These are phyloP conservation scores for Plotosus lineatus DNA, from an alignment of 2,113 vertebrate genomes.

Conservation along the genomic window DNA sequence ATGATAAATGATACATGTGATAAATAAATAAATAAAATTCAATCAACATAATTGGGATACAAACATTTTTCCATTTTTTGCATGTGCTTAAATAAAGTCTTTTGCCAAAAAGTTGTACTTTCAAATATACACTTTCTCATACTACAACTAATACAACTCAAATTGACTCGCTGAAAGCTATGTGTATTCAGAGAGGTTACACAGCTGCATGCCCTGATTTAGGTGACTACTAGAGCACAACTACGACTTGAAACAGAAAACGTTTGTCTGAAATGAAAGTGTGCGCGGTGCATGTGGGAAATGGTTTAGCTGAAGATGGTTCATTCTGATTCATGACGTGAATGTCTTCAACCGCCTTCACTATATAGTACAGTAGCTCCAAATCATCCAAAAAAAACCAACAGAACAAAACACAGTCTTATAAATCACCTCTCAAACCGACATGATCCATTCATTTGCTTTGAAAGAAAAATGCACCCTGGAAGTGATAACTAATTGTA, in stretches of 20 bases:
- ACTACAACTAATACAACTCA: background rate
- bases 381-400: background rate
- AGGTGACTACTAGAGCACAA: background rate
- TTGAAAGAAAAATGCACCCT: background rate
- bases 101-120: background rate
- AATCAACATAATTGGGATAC: background rate
- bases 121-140: background rate
- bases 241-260: background rate
- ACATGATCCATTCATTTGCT: background rate
- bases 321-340: background rate
- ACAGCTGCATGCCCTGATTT: background rate
- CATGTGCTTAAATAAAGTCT: background rate
- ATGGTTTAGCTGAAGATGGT: background rate
- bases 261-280: no score
- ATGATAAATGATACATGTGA: background rate
- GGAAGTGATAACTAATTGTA: background rate
- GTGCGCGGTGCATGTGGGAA: background rate
- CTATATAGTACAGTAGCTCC: background rate
- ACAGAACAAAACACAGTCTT: background rate
- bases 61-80: background rate
- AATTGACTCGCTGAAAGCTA: background rate
- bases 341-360: background rate
- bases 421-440: background rate
- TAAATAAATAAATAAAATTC: background rate
- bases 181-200: background rate